A percentile compares a stretch with the other conserved stretches of the same genome.
phyloP scores from a whole-genome alignment of 1,140 invertebrate genomes.

The Ceratina australensis region DNA sequence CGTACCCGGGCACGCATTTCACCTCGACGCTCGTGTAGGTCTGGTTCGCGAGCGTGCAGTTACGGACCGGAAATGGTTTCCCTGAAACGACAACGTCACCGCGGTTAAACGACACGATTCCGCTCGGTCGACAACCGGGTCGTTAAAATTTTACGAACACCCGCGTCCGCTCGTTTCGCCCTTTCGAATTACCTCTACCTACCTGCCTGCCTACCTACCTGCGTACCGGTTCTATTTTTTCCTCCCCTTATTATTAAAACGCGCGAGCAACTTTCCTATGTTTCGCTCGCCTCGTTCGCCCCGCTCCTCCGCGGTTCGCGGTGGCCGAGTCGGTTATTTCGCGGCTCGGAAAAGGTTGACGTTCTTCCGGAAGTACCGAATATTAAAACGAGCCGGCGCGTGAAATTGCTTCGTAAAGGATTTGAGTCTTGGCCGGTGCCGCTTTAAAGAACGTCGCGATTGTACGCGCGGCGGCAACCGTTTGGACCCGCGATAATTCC shows the following conservation, averaged over 20 bases:
- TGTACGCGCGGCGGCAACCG: slow-evolving; percentile 17
- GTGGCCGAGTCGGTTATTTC: not conserved
- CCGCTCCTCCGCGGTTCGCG: not conserved
- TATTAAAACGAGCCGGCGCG: slow-evolving; percentile 46
- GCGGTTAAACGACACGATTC: slow-evolving; percentile 7
- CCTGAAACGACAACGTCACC: slow-evolving; percentile 77
- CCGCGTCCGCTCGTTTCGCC: not conserved
- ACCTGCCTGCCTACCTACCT: too few species aligned
- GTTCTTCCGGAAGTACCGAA: slow-evolving; percentile 23
- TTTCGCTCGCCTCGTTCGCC: too few species aligned
- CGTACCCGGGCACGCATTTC: slow-evolving; percentile 87
- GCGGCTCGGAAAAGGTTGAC: slow-evolving; percentile 9
- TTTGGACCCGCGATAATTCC: slow-evolving; percentile 36
- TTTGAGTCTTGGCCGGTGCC: slow-evolving; percentile 36
- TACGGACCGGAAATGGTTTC: slow-evolving; percentile 87
- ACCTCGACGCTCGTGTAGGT: slow-evolving; percentile 88
- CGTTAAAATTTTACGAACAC: slow-evolving; percentile 35
- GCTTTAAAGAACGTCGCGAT: slow-evolving; percentile 36
- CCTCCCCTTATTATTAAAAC: not conserved
- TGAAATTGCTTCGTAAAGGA: slow-evolving; percentile 47
- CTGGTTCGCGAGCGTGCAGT: slow-evolving; percentile 87
- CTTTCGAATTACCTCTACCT: not conserved
- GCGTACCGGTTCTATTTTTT: not conserved
- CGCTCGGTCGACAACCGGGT: not conserved
- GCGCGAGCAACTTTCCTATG: not conserved